phyloP scores from a whole-genome alignment of 2,797 vertebrate species.

The Typhlichthys eigenmanni region DNA sequence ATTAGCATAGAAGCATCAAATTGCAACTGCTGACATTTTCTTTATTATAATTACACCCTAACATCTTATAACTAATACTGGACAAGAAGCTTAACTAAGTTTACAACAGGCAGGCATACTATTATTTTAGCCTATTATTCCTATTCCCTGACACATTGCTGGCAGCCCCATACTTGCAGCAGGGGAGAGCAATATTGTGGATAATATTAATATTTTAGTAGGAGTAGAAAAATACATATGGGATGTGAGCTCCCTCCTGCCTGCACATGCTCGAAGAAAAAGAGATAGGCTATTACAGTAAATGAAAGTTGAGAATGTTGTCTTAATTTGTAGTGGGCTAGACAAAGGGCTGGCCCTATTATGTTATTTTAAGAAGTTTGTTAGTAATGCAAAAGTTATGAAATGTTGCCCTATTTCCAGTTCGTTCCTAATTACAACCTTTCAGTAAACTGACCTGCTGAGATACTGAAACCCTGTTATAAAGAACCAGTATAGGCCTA shows the following conservation, averaged over 20 bases:
- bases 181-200: conserved; percentile 14
- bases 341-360: too few species aligned
- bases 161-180: neutral
- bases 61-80: too few species aligned
- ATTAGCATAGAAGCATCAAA: neutral
- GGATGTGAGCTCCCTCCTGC: conserved; percentile 25
- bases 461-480: neutral
- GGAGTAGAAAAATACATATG: conserved; percentile 42
- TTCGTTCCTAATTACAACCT: neutral
- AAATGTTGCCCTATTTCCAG: neutral
- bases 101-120: conserved; percentile 1
- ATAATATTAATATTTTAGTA: conserved; percentile 53
- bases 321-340: too few species aligned
- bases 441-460: neutral
- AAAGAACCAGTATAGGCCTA: neutral
- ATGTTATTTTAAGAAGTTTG: too few species aligned
- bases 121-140: conserved; percentile 16
- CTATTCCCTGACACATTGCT: conserved; percentile 12
- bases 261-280: neutral
- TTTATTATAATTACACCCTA: neutral
- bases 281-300: neutral
- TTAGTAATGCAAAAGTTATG: neutral
- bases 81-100: too few species aligned
- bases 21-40: conserved; percentile 16
- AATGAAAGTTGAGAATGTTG: too few species aligned